A percentile compares a stretch with the other conserved stretches of the same genome.
Evolutionary conservation across 1,140 invertebrate species (phyloP).

Genomic region (Limonius californicus): DNA sequence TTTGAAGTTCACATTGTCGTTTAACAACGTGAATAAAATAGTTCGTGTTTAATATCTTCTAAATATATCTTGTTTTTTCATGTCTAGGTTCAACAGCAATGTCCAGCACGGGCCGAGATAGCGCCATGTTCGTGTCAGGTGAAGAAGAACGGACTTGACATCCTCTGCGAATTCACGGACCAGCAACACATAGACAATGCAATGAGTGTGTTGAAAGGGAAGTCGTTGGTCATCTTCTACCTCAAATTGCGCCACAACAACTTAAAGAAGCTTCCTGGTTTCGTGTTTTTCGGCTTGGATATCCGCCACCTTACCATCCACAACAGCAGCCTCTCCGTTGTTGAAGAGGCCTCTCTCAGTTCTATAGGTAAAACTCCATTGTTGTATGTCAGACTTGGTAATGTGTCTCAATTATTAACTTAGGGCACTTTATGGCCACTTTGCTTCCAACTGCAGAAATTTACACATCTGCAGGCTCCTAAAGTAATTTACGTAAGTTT

Average conservation of each 20-base stretch:
- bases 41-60: no score
- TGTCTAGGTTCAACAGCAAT: conserved; percentile 60
- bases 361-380: conserved; percentile 83
- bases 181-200: conserved; percentile 67
- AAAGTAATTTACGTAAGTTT: no score
- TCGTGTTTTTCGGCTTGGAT: conserved; percentile 80
- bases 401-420: no score
- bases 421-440: no score
- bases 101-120: conserved; percentile 67
- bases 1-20: no score
- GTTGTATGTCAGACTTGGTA: no score
- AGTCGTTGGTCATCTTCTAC: conserved; percentile 76
- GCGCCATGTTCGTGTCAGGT: conserved; percentile 74
- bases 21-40: no score
- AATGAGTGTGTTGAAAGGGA: conserved; percentile 72
- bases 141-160: conserved; percentile 81
- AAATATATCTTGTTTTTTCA: no score
- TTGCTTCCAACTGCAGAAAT: no score
- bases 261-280: conserved; percentile 75
- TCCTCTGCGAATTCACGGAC: conserved; percentile 80
- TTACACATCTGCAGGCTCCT: no score
- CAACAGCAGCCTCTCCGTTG: conserved; percentile 80
- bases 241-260: conserved; percentile 80
- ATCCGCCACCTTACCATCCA: conserved; percentile 83
- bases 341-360: conserved; percentile 78